Evolutionary conservation across 2,888 invertebrate species (phyloP).

Genomic region (Trachelus troglodyta): DNA sequence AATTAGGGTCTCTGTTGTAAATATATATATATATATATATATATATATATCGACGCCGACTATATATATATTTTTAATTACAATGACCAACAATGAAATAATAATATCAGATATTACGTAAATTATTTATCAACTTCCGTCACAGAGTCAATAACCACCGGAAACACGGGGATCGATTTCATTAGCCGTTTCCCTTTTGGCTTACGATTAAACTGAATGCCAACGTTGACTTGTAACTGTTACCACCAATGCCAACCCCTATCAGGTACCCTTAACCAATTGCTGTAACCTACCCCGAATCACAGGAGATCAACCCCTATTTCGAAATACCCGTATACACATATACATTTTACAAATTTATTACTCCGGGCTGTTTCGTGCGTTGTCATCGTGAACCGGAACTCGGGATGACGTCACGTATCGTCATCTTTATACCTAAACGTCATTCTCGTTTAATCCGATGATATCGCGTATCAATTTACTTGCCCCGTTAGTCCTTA

Average conservation of each 20-base stretch:
- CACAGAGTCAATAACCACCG: not conserved
- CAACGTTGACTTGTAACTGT: not conserved
- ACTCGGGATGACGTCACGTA: too few relatives aligned
- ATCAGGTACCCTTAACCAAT: not conserved
- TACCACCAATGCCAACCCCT: not conserved
- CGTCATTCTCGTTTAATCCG: not conserved
- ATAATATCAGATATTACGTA: not conserved
- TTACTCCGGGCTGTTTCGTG: too few relatives aligned
- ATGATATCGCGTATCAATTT: not conserved
- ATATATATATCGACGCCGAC: too few relatives aligned
- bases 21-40: not conserved
- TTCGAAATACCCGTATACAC: too few relatives aligned
- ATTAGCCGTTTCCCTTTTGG: not conserved
- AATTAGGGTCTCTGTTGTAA: not conserved
- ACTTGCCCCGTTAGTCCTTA: accelerated
- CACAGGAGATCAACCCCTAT: too few relatives aligned
- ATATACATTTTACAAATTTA: too few relatives aligned
- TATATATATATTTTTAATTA: not conserved
- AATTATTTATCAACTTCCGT: not conserved
- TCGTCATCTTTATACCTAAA: too few relatives aligned
- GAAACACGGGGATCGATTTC: not conserved
- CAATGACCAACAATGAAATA: not conserved
- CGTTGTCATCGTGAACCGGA: too few relatives aligned
- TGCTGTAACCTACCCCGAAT: not conserved
- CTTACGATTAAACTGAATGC: not conserved